These are phyloP conservation scores for Melierax canorus DNA, from an alignment of 2,113 vertebrate genomes.

Conservation along the genomic window DNA sequence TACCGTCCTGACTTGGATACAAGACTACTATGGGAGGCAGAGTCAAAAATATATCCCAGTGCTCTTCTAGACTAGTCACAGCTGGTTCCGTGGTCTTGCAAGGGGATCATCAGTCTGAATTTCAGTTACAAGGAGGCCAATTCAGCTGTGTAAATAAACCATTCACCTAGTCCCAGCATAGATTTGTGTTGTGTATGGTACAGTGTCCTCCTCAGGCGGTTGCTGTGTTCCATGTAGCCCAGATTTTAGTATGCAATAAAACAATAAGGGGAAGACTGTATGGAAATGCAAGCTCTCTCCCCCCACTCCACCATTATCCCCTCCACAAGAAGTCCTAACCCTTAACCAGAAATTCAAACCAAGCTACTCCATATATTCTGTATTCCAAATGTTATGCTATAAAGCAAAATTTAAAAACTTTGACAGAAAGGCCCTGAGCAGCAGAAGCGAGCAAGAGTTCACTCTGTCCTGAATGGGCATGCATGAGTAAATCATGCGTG, in stretches of 20 bases:
- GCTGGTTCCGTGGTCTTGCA: neutral
- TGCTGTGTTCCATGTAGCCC: neutral
- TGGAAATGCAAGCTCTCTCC: neutral
- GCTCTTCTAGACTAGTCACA: neutral
- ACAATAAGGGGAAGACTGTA: neutral
- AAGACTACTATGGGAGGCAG: neutral
- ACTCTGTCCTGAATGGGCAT: neutral
- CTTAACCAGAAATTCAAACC: neutral
- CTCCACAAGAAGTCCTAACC: neutral
- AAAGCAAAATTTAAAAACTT: neutral
- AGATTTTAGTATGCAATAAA: neutral
- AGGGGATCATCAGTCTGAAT: neutral
- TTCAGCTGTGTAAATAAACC: neutral
- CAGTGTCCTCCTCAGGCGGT: neutral
- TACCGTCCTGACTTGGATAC: neutral
- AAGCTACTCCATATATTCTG: neutral
- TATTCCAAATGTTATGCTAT: neutral
- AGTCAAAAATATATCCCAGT: neutral
- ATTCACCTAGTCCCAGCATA: neutral
- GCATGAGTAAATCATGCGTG: neutral
- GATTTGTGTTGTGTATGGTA: neutral
- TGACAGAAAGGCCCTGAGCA: neutral
- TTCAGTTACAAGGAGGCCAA: neutral
- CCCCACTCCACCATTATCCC: neutral
- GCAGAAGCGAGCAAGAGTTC: neutral